A percentile compares a stretch with the other conserved stretches of the same genome.
Evolutionary conservation across 2,113 vertebrate genomes (phyloP).

Genomic region (Tychaedon coryphoeus): DNA sequence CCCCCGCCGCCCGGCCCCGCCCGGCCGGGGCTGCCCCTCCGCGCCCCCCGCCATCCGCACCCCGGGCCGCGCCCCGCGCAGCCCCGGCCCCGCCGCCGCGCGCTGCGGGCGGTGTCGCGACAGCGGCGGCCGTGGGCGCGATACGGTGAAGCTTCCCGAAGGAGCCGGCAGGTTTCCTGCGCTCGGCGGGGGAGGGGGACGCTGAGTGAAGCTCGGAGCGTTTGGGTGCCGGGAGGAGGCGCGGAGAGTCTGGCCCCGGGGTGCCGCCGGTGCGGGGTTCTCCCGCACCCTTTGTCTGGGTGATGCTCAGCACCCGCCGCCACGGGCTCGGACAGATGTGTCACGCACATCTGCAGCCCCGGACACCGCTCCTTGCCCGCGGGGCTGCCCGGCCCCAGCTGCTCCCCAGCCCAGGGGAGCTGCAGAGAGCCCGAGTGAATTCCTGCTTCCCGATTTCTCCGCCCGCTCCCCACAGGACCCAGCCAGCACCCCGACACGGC

Average conservation of each 20-base stretch:
- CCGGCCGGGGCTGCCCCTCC: neutral
- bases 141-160: constrained; percentile 5
- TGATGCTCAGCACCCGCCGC: neutral
- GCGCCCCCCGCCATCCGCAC: neutral
- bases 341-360: neutral
- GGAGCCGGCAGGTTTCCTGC: neutral
- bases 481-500: neutral
- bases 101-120: neutral
- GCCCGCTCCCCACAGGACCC: accelerated
- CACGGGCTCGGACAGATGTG: neutral
- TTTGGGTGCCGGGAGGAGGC: neutral
- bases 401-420: neutral
- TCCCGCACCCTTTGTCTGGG: constrained; percentile 7
- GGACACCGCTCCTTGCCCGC: neutral
- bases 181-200: neutral
- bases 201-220: neutral
- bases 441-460: neutral
- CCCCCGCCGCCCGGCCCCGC: neutral
- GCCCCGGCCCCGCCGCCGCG: neutral
- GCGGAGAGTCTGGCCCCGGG: neutral
- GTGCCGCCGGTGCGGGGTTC: neutral
- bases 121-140: neutral
- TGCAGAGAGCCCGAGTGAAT: neutral
- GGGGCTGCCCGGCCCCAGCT: neutral
- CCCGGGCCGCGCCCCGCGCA: neutral